Percentiles rank a stretch among this genome's conserved stretches.
Evolutionary conservation across 2,797 vertebrate species (phyloP).

Genomic region (Megalops cyprinoides): DNA sequence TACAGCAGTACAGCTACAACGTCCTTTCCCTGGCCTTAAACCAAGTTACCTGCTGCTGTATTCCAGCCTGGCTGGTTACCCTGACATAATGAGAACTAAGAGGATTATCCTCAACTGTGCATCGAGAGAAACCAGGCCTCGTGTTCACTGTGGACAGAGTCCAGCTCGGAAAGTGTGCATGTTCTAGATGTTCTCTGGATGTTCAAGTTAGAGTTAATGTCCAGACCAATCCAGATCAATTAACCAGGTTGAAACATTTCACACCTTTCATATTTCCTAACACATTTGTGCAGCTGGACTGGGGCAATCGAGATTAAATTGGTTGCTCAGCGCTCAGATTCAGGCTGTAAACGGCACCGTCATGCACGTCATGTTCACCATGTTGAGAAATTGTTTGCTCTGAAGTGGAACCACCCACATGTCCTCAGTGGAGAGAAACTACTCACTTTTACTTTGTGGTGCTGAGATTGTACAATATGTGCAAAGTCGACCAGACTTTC

Average conservation of each 20-base stretch:
- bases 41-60: slow-evolving; percentile 21
- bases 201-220: background rate
- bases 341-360: background rate
- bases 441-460: background rate
- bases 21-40: background rate
- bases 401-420: background rate
- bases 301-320: background rate
- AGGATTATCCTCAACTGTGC: slow-evolving; percentile 10
- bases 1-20: background rate
- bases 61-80: slow-evolving; percentile 3
- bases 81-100: slow-evolving; percentile 3
- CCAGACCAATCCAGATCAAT: no score
- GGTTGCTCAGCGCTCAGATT: background rate
- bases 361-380: background rate
- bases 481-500: background rate
- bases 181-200: no score
- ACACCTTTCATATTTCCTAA: background rate
- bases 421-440: background rate
- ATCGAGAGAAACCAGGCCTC: slow-evolving; percentile 2
- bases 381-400: no score
- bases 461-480: background rate
- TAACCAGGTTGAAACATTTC: background rate
- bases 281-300: background rate
- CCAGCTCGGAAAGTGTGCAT: background rate
- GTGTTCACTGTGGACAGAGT: background rate